Evolutionary conservation across 2,113 vertebrate genomes (phyloP).

Genomic region (Asarcornis scutulata): DNA sequence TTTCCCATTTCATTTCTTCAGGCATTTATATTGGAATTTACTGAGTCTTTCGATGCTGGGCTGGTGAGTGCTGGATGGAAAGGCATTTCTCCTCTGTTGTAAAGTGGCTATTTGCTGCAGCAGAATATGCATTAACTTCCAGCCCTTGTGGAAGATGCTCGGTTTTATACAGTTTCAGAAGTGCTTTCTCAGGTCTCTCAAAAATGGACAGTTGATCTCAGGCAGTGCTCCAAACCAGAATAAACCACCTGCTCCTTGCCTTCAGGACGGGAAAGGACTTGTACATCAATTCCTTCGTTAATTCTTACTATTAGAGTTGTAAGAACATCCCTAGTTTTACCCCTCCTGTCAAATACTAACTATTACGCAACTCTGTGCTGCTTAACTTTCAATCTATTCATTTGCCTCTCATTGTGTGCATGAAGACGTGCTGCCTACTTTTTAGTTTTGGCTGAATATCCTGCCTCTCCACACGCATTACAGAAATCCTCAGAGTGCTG

Average conservation of each 20-base stretch:
- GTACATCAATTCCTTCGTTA: neutral
- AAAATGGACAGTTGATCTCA: neutral
- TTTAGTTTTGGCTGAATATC: neutral
- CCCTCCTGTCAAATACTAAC: neutral
- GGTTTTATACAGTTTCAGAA: neutral
- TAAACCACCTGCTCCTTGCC: neutral
- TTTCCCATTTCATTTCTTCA: slow-evolving; percentile 1
- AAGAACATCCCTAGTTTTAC: neutral
- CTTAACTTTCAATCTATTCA: neutral
- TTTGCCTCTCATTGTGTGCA: neutral
- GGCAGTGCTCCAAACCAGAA: neutral
- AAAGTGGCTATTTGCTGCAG: slow-evolving; percentile 12
- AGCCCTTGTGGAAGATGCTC: neutral
- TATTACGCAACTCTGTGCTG: neutral
- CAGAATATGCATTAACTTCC: neutral
- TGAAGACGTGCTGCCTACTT: neutral
- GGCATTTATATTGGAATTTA: neutral
- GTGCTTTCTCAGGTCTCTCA: neutral
- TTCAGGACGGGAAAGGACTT: neutral
- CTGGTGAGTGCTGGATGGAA: neutral
- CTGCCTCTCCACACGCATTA: neutral
- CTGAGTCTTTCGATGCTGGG: neutral
- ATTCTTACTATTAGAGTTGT: neutral
- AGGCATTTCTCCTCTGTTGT: neutral
- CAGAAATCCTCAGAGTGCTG: neutral